Conservation (phyloP, 2,797 vertebrate species). For the Bufotes viridis region DNA sequence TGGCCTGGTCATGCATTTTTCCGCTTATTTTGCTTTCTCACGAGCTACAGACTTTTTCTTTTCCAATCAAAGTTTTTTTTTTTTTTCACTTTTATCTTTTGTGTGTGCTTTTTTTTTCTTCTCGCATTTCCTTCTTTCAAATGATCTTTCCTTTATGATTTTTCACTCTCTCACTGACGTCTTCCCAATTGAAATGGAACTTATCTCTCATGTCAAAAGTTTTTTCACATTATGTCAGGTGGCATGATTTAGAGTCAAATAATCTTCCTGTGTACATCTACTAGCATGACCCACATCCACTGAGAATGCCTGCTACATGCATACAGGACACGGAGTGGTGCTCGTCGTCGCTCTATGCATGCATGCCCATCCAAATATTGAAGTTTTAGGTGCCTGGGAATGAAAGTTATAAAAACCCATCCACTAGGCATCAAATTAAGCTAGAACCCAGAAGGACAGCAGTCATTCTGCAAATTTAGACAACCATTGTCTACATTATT, state of each 20-base stretch:
- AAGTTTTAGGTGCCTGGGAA: slow-evolving; percentile 70
- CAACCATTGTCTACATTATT: slow-evolving; percentile 64
- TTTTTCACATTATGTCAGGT: slow-evolving; percentile 99
- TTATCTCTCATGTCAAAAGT: slow-evolving; percentile 99
- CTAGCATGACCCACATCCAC: slow-evolving; percentile 99
- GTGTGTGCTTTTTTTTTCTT: slow-evolving; percentile 63
- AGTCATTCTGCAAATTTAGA: slow-evolving; percentile 67
- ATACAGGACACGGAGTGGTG: slow-evolving; percentile 77
- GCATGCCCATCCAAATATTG: slow-evolving; percentile 72
- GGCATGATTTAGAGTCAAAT: slow-evolving; percentile 99
- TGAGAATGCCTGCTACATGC: slow-evolving; percentile 93
- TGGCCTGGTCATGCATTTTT: slow-evolving; percentile 67
- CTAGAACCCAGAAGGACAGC: slow-evolving; percentile 69
- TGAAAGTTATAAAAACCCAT: slow-evolving; percentile 68
- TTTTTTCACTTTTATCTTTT: slow-evolving; percentile 6
- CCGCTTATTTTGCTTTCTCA: slow-evolving; percentile 71
- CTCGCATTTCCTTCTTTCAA: slow-evolving; percentile 72
- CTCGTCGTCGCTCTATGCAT: slow-evolving; percentile 69
- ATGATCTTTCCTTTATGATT: slow-evolving; percentile 67
- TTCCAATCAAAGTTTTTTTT: slow-evolving; percentile 62
- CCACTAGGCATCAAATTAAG: slow-evolving; percentile 78
- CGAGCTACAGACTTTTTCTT: slow-evolving; percentile 71
- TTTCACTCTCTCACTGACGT: slow-evolving; percentile 68
- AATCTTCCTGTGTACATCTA: slow-evolving; percentile 99
- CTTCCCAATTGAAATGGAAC: slow-evolving; percentile 91